phyloP scores from a whole-genome alignment of 2,888 invertebrate genomes.

The Napeogenes sylphis region DNA sequence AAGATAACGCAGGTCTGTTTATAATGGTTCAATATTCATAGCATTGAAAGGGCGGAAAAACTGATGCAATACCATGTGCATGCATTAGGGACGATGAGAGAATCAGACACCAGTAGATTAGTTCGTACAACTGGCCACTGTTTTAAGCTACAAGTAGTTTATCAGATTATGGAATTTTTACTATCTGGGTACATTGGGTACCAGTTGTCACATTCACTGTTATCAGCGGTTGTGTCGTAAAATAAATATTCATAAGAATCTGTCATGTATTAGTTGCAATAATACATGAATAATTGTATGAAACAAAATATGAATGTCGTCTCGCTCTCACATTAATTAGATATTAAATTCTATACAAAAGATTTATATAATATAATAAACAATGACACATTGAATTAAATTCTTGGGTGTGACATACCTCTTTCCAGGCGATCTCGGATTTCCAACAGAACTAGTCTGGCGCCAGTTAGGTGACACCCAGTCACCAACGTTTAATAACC shows the following conservation, averaged over 20 bases:
- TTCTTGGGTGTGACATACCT: constrained; percentile 8
- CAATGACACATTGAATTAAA: constrained; percentile 4
- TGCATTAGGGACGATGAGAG: constrained; percentile 73
- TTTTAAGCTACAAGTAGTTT: constrained; percentile 26
- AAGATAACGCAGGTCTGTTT: constrained; percentile 37
- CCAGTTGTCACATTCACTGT: background rate
- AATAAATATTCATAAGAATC: too few species aligned
- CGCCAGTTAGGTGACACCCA: constrained; percentile 62
- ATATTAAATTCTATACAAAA: too few species aligned
- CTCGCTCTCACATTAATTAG: too few species aligned
- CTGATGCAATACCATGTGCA: constrained; percentile 74
- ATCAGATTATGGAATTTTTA: constrained; percentile 11
- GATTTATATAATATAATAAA: background rate
- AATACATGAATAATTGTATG: too few species aligned
- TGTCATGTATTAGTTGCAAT: too few species aligned
- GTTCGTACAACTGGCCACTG: constrained; percentile 62
- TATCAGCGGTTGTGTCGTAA: background rate
- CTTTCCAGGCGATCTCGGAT: constrained; percentile 44
- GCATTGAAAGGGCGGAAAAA: constrained; percentile 62
- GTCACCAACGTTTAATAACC: constrained; percentile 15
- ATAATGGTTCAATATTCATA: constrained; percentile 56
- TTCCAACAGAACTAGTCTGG: constrained; percentile 56
- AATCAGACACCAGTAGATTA: constrained; percentile 64
- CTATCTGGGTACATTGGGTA: background rate
- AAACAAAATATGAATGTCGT: too few species aligned